These are phyloP conservation scores for Thinocorus orbignyianus DNA, from an alignment of 2,113 vertebrate species.

Conservation along the genomic window DNA sequence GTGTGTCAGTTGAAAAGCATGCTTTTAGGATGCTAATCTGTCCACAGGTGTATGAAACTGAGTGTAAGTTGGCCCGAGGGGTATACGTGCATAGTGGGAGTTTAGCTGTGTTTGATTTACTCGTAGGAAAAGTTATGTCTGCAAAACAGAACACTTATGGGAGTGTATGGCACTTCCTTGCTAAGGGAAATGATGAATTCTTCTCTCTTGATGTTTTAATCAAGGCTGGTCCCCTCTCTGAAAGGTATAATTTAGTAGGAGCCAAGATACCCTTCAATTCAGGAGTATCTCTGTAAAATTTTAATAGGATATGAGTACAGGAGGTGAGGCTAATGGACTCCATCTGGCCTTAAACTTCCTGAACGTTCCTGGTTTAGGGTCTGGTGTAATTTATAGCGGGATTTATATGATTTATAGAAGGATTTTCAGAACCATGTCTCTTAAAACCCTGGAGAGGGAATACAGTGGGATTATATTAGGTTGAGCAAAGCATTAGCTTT, in stretches of 20 bases:
- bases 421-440: not conserved
- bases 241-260: not conserved
- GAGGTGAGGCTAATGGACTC: constrained; percentile 6
- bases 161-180: not conserved
- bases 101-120: not conserved
- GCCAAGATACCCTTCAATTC: not conserved
- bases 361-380: not conserved
- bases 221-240: not conserved
- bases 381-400: not conserved
- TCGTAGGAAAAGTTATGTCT: not conserved
- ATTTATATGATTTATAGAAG: not conserved
- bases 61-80: not conserved
- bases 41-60: not conserved
- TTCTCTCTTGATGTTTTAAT: not conserved
- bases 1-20: not conserved
- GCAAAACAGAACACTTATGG: not conserved
- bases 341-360: constrained; percentile 18
- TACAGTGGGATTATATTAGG: not conserved
- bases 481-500: not conserved
- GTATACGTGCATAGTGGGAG: not conserved
- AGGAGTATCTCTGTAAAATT: not conserved
- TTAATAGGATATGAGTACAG: not conserved
- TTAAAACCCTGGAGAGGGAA: not conserved
- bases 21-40: not conserved
- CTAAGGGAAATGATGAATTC: not conserved